Percentiles rank a stretch among this genome's conserved stretches.
Conservation (phyloP, 2,113 vertebrate genomes). For the Nesoenas mayeri region DNA sequence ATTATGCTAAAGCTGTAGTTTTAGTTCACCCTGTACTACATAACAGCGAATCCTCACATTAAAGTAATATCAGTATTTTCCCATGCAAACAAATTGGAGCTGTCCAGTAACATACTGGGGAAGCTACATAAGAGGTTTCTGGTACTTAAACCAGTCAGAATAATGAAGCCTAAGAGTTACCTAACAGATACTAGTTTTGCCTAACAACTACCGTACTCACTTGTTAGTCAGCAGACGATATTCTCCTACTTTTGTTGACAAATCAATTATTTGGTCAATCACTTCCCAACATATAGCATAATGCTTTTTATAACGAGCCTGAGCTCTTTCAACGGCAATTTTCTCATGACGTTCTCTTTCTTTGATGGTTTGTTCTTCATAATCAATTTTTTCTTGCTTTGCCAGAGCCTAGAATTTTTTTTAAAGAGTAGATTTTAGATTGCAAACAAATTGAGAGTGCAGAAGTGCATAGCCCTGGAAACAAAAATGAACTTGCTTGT, state of each 20-base stretch:
- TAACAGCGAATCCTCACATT: background rate
- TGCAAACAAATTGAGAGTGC: background rate
- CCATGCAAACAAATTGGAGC: background rate
- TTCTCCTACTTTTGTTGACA: conserved; percentile 86
- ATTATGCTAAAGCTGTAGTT: background rate
- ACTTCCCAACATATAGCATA: conserved; percentile 80
- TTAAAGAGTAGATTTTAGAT: background rate
- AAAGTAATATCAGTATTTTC: background rate
- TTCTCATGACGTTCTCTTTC: conserved; percentile 77
- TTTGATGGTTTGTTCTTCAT: conserved; percentile 76
- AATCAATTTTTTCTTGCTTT: conserved; percentile 80
- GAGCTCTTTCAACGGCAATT: conserved; percentile 78
- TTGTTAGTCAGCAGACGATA: conserved; percentile 84
- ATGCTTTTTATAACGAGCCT: conserved; percentile 81
- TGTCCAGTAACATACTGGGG: background rate
- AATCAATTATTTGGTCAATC: conserved; percentile 85
- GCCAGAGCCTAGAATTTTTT: conserved; percentile 79
- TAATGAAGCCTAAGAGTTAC: background rate
- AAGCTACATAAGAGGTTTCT: background rate
- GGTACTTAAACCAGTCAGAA: background rate
- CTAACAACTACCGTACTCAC: conserved; percentile 73
- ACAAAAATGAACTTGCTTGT: background rate
- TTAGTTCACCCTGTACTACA: background rate
- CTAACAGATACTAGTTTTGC: background rate
- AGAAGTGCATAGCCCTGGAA: background rate